Percentiles rank a stretch among this genome's conserved stretches.
These are phyloP conservation scores for Sebastes jordani DNA, from an alignment of 2,797 vertebrate genomes.

Conservation along the genomic window DNA sequence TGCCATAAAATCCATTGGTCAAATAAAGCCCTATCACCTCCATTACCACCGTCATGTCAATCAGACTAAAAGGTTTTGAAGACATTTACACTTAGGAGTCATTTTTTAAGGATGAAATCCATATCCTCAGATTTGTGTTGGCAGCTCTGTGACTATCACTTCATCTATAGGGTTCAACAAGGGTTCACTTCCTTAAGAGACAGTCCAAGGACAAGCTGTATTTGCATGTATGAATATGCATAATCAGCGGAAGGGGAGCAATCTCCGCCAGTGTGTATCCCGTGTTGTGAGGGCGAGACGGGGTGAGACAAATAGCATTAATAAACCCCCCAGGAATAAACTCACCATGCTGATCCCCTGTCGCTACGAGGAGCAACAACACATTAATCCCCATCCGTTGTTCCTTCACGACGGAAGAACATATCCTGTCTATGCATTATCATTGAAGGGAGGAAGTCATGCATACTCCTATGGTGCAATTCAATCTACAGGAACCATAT, in stretches of 20 bases:
- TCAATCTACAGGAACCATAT: constrained; percentile 36
- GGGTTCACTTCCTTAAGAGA: constrained; percentile 4
- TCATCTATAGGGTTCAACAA: neutral
- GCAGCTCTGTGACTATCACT: neutral
- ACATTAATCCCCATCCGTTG: constrained; percentile 23
- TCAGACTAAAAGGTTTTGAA: neutral
- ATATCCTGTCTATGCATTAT: constrained; percentile 28
- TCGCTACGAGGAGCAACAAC: neutral
- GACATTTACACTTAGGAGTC: neutral
- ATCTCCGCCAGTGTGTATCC: neutral
- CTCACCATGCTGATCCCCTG: constrained; percentile 12
- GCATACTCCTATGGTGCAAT: constrained; percentile 1
- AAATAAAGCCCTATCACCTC: neutral
- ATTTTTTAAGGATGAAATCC: neutral
- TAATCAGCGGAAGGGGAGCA: constrained; percentile 11
- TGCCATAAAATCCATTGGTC: neutral
- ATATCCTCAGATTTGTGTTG: neutral
- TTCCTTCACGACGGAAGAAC: neutral
- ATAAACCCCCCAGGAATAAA: constrained; percentile 15
- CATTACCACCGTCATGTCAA: neutral
- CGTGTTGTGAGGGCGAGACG: neutral
- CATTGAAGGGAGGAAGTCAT: constrained; percentile 34
- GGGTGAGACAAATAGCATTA: constrained; percentile 42
- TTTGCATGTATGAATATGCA: constrained; percentile 74
- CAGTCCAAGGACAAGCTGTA: constrained; percentile 2